These are phyloP conservation scores for Mellivora capensis DNA, from an alignment of 2,113 vertebrate species.

Conservation along the genomic window DNA sequence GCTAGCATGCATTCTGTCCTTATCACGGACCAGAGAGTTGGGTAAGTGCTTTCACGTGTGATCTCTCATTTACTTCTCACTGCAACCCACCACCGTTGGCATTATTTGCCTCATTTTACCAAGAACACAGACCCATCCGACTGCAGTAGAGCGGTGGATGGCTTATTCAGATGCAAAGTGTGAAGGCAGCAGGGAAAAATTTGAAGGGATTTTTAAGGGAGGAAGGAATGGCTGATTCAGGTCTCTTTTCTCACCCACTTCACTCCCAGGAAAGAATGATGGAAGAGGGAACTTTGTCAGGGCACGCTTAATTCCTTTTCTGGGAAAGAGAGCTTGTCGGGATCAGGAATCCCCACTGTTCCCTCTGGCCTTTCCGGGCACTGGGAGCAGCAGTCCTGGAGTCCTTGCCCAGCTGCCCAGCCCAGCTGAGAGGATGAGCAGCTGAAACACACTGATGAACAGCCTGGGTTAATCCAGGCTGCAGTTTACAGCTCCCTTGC, in stretches of 20 bases:
- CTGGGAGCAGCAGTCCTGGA: conserved; percentile 41
- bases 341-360: conserved; percentile 29
- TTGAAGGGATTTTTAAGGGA: not conserved
- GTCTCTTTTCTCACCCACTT: not conserved
- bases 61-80: not conserved
- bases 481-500: conserved; percentile 27
- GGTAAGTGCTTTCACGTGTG: not conserved
- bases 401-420: conserved; percentile 63
- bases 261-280: not conserved
- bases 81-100: not conserved
- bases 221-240: not conserved
- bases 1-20: not conserved
- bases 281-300: conserved; percentile 19
- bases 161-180: not conserved
- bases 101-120: not conserved
- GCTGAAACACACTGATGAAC: conserved; percentile 48
- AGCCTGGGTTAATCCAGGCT: conserved; percentile 63
- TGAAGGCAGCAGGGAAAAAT: not conserved
- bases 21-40: not conserved
- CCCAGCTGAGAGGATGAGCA: conserved; percentile 50
- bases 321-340: conserved; percentile 48
- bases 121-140: not conserved
- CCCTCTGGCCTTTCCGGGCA: not conserved
- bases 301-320: conserved; percentile 67
- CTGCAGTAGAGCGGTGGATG: too few species aligned